Base-by-base conservation (phyloP, 2,113 vertebrate genomes). In the Coptodon bakossiorum region DNA sequence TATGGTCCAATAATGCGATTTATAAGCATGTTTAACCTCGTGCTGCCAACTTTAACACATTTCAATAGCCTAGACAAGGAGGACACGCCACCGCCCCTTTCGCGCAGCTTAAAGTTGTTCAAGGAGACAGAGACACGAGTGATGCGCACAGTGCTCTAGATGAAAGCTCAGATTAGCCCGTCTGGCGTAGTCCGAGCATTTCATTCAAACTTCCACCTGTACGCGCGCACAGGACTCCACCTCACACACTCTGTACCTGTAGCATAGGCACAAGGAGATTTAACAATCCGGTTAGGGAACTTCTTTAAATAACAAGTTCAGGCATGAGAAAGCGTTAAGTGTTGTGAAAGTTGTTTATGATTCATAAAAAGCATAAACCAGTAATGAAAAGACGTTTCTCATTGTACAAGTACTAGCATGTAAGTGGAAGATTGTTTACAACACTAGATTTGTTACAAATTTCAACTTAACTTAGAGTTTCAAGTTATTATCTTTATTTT, bases 121-220 rank as follows among this genome's bases (percentile, higher is more conserved):
- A 2, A 3, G 29, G 50, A 71, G 82, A 27, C 63, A 50, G 81
- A 17, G 82, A 81, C 88, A 86, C 82, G 61, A 91, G 43, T 48
- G 83, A 53, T 48, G 81, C 11, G n/a, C 45, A 17, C 52, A 34
- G 79, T 71, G 81, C 29, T 45, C 27, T 4, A 8, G 78, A 38
- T 80, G 52, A 86, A 85, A 83, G 85, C 91, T 89, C 84, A 86
- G 93, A 93, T 94, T 92, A 92, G 54, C 56, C 90, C 19, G 88
- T 93, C 80, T 92, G 92, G 22, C 17, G 10, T 57, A 59, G 16
- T 31, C 71, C 16, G 10, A 50, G 54, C 13, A 22, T 73, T 73
- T 85, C 89, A 87, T 87, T 92, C 86, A 90, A 5, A 45, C 50
- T 84, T 52, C 27, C 76, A 31, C 40, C 3, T 16, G 71, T 78